Base-by-base conservation (phyloP, 2,888 invertebrate genomes). In the Drosophila silvestris region DNA sequence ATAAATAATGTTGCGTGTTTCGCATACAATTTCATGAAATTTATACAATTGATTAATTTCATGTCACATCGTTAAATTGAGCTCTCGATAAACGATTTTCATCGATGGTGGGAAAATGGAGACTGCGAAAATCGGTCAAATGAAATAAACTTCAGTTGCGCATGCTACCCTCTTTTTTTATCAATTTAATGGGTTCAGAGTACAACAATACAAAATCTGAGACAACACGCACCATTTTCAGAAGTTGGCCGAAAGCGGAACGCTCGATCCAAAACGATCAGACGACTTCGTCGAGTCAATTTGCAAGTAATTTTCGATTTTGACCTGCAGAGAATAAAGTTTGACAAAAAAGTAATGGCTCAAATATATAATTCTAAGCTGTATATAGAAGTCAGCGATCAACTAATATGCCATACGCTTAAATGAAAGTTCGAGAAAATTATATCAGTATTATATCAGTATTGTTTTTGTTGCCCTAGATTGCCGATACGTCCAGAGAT, bases 171-270 rank as follows among this genome's bases (percentile, higher is more conserved):
- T 9, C 4, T 12, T 33, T 33, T 4, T 4, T 1, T 5, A 9
- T 16, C 26, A 16, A 47, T 16, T 16, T 26, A 26, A 16, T 19
- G 28, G 19, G 5, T 16, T 1, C 28, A 12, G 10, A 30, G 19
- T 30, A 10, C 3, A 30, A 63, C 66, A 67, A 65, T 53, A 50
- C 58, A 12, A 63, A 41, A 59, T 74, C 61, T 70, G 79, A 69
- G 71, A 70, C 70, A 70, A 59, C 86, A 75, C 71, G 79, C 79
- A 84, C 66, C 70, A 78, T 62, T 81, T 59, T 47, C 59, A 60
- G 41, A 33, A 75, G 60, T 78, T 61, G 57, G 57, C 69, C 70
- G 28, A 67, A 61, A 70, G 66, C 77, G 77, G 60, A 74, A 74
- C 77, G 69, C 44, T 62, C 57, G 60, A 37, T 16, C 33, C 35